These are phyloP conservation scores for Melanerpes aurifrons DNA, from an alignment of 2,113 vertebrate species.

Conservation along the genomic window DNA sequence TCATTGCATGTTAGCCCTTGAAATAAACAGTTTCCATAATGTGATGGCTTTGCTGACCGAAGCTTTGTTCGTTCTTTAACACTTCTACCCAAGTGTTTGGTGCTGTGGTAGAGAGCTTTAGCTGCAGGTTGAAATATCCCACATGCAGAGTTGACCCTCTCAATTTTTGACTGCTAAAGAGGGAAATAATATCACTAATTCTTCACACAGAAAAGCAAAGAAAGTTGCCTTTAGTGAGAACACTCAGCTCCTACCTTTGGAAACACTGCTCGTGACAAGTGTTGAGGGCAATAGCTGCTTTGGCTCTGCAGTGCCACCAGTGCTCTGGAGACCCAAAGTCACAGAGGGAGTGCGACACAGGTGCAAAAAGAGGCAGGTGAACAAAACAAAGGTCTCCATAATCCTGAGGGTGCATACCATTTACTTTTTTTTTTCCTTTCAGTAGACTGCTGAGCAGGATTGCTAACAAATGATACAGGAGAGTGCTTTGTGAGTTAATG, in stretches of 20 bases:
- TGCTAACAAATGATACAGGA: rapidly evolving
- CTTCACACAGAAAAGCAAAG: not conserved
- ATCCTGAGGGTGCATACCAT: not conserved
- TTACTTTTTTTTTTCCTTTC: not conserved
- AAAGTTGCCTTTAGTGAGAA: not conserved
- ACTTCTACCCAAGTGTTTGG: not conserved
- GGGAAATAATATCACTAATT: not conserved
- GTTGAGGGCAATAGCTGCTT: rapidly evolving
- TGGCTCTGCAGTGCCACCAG: not conserved
- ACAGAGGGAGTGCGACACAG: not conserved
- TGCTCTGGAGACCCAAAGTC: not conserved
- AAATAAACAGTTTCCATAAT: not conserved
- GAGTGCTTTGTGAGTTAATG: not conserved
- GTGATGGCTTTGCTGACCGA: not conserved
- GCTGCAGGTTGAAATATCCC: not conserved
- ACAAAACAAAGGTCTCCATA: not conserved
- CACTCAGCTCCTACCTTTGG: not conserved
- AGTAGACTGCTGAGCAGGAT: not conserved
- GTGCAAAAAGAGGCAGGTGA: not conserved
- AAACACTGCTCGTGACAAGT: not conserved
- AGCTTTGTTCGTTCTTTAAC: not conserved
- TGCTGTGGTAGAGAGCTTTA: not conserved
- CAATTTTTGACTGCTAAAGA: not conserved
- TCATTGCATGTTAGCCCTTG: not conserved
- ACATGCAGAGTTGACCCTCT: not conserved